phyloP scores from a whole-genome alignment of 2,113 vertebrate genomes.

The Gasterosteus nipponicus region DNA sequence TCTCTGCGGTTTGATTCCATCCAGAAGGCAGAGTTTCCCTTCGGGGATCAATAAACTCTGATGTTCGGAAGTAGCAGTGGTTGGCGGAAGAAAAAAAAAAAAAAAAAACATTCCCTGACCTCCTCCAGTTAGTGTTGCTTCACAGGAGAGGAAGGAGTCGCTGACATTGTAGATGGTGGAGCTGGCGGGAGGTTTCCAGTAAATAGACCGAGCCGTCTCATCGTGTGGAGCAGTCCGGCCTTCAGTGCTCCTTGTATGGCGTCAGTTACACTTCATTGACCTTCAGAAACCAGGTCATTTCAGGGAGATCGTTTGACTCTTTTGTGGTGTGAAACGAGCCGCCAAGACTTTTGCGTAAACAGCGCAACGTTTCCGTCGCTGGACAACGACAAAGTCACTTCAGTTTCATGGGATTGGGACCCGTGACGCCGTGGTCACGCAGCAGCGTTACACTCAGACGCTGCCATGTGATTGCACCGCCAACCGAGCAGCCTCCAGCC shows the following conservation, averaged over 20 bases:
- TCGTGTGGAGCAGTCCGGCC: not conserved
- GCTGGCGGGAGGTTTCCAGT: conserved; percentile 28
- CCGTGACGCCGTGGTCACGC: not conserved
- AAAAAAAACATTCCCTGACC: not conserved
- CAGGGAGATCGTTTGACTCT: not conserved
- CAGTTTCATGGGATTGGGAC: not conserved
- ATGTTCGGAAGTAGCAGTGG: not conserved
- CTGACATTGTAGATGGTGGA: not conserved
- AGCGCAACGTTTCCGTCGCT: not conserved
- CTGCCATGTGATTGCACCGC: conserved; percentile 11
- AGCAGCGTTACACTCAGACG: not conserved
- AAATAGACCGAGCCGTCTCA: conserved; percentile 17
- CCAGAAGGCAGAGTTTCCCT: not conserved
- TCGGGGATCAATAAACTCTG: conserved; percentile 5
- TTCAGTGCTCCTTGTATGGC: conserved; percentile 35
- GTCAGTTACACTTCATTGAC: not conserved
- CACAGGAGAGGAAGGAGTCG: not conserved
- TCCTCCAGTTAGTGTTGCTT: conserved; percentile 1
- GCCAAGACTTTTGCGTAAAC: not conserved
- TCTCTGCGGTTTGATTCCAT: not conserved
- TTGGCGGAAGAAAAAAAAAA: not conserved
- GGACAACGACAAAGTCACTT: not conserved
- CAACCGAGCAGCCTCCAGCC: not conserved
- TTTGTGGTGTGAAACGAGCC: not conserved
- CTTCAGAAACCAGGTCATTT: not conserved